phyloP scores from a whole-genome alignment of 2,113 vertebrate genomes.

The Dipodomys merriami region DNA sequence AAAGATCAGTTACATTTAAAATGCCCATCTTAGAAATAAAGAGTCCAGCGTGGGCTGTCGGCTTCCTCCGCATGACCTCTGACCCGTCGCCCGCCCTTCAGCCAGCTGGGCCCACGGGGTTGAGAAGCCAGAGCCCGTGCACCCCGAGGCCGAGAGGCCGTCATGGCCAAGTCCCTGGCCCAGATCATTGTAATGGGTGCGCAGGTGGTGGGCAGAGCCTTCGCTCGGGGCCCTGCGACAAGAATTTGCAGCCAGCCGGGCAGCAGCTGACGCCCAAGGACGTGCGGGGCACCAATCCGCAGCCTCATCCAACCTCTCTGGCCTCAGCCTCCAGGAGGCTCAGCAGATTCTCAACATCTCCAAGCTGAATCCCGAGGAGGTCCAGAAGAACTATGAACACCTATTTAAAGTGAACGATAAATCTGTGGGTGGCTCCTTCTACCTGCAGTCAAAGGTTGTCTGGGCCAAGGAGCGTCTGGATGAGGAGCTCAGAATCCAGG shows the following conservation, averaged over 20 bases:
- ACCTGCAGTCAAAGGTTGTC: conserved; percentile 98
- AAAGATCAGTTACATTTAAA: conserved; percentile 28
- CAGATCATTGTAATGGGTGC: conserved; percentile 97
- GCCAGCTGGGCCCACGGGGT: conserved; percentile 41
- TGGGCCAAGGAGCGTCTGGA: conserved; percentile 97
- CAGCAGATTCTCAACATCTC: conserved; percentile 96
- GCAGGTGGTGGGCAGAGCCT: conserved; percentile 97
- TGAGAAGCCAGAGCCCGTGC: fast-evolving
- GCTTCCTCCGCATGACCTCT: conserved; percentile 15
- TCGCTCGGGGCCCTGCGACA: conserved; percentile 95
- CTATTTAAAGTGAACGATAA: conserved; percentile 98
- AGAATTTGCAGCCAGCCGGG: conserved; percentile 94
- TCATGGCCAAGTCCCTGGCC: conserved; percentile 93
- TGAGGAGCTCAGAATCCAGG: conserved; percentile 93
- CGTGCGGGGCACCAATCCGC: conserved; percentile 90
- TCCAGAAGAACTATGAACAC: conserved; percentile 97
- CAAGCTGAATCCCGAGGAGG: conserved; percentile 90
- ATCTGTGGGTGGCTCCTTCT: conserved; percentile 95
- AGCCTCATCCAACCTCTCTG: conserved; percentile 91
- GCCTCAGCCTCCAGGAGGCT: conserved; percentile 96
- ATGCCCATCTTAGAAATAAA: conserved; percentile 25
- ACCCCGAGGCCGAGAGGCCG: neutral
- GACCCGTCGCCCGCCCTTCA: conserved; percentile 63
- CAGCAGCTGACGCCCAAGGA: conserved; percentile 90
- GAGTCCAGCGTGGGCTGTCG: conserved; percentile 41